Percentiles rank a stretch among this genome's conserved stretches.
Conservation (phyloP, 2,888 invertebrate genomes). For the Acrobasis consociella region DNA sequence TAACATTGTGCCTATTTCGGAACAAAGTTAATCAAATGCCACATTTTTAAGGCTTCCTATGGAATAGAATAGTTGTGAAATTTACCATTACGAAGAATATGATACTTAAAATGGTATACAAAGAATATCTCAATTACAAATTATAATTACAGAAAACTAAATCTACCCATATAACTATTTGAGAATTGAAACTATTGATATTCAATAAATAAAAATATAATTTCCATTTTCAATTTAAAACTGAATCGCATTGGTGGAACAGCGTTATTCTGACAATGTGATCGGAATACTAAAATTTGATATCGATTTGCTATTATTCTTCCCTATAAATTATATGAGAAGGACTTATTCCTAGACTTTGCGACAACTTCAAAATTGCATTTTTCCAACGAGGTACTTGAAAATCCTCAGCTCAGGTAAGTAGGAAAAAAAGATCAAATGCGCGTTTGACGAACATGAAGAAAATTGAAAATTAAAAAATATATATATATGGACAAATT, state of each 20-base stretch:
- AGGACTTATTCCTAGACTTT: background rate
- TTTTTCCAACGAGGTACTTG: too few species aligned
- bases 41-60: too few species aligned
- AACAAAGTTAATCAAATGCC: too few species aligned
- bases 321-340: background rate
- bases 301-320: slow-evolving; percentile 8
- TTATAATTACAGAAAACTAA: background rate
- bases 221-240: slow-evolving; percentile 20
- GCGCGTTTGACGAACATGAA: too few species aligned
- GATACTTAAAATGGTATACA: background rate
- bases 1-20: too few species aligned
- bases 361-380: too few species aligned
- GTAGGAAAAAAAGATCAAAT: too few species aligned
- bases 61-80: too few species aligned
- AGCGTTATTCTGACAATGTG: slow-evolving; percentile 15
- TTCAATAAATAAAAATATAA: slow-evolving; percentile 10
- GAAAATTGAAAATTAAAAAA: too few species aligned
- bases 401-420: too few species aligned
- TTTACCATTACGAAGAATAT: background rate
- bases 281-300: slow-evolving; percentile 14
- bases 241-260: slow-evolving; percentile 15
- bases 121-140: background rate
- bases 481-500: too few species aligned
- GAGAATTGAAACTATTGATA: slow-evolving; percentile 4
- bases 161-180: background rate